Percentiles rank a stretch among this genome's conserved stretches.
Evolutionary conservation across 2,113 vertebrate species (phyloP).

Genomic region (Conger conger): DNA sequence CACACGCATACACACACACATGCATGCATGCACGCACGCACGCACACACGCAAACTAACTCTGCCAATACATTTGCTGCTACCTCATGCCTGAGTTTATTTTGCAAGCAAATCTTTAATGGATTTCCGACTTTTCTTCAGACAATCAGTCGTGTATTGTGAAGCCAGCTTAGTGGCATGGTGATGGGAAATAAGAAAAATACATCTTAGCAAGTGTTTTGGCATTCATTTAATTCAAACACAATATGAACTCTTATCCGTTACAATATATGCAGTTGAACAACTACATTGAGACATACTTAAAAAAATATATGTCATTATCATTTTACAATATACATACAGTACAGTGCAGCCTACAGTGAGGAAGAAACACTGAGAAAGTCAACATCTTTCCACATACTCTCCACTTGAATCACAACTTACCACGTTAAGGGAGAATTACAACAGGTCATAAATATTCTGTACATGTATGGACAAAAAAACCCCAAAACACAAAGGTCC

Average conservation of each 20-base stretch:
- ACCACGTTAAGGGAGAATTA: slow-evolving; percentile 66
- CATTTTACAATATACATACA: slow-evolving; percentile 73
- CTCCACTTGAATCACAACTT: slow-evolving; percentile 60
- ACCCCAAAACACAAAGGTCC: neutral
- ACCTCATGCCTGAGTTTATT: neutral
- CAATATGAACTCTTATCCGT: slow-evolving; percentile 59
- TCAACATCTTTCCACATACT: slow-evolving; percentile 52
- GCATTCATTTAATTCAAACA: slow-evolving; percentile 60
- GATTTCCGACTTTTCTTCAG: neutral
- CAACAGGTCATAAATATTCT: slow-evolving; percentile 62
- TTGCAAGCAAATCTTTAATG: neutral
- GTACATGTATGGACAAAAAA: slow-evolving; percentile 39
- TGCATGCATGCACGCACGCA: too few relatives aligned
- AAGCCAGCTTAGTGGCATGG: too few relatives aligned
- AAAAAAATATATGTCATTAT: slow-evolving; percentile 74
- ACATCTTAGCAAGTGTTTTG: slow-evolving; percentile 37
- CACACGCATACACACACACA: too few relatives aligned
- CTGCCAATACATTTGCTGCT: neutral
- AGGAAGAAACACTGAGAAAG: slow-evolving; percentile 57
- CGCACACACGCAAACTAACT: neutral
- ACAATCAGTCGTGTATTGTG: too few relatives aligned
- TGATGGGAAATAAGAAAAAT: neutral
- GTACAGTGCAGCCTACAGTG: slow-evolving; percentile 64
- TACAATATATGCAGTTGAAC: slow-evolving; percentile 69
- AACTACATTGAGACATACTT: slow-evolving; percentile 64